Evolutionary conservation across 1,140 invertebrate genomes (phyloP), one percentile per base, ranked within the genome.

Genomic region (Sarcophaga peregrina): DNA sequence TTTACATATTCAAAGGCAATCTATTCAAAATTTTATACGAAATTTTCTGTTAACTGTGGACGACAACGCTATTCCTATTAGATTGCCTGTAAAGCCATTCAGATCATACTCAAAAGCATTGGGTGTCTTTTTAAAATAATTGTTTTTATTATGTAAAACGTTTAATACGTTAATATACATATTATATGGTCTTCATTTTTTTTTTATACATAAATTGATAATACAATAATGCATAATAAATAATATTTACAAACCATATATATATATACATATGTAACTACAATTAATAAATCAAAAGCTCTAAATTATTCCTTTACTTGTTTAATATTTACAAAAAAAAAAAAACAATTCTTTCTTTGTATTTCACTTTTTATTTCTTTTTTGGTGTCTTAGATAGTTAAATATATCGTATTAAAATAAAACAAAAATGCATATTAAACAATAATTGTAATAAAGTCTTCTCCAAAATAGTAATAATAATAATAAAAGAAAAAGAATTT

Each of bases 131-230:
- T 58, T 3, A 58, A n/a, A 68, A 68, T 20, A 68, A 9, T 68
- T 68, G 62, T 68, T 58, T 58, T 58, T 58, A 58, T 58, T 58
- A 68, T 68, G 62, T n/a, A 68, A 68, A 58, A 58, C 54, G 25
- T 37, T n/a, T 2, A 37, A 37, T 4, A 37, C 25, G 25, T 37
- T 37, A 37, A 37, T 37, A 37, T n/a, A n/a, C n/a, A n/a, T 58
- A 58, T 58, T 15, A 58, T 68, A 68, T 68, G 62, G 62, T n/a
- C 62, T 68, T n/a, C n/a, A n/a, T n/a, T n/a, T n/a, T n/a, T n/a
- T n/a, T 68, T 58, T 68, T 68, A 68, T 68, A 68, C 62, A 17
- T n/a, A 62, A 62, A n/a, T 62, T 62, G 15, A 37, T 25, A 68
- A 68, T 25, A 68, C 17, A 68, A 68, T 5, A 68, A n/a, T n/a